A percentile compares a stretch with the other conserved stretches of the same genome.
Conservation (phyloP, 2,888 invertebrate genomes). For the Cynaeus angustus region DNA sequence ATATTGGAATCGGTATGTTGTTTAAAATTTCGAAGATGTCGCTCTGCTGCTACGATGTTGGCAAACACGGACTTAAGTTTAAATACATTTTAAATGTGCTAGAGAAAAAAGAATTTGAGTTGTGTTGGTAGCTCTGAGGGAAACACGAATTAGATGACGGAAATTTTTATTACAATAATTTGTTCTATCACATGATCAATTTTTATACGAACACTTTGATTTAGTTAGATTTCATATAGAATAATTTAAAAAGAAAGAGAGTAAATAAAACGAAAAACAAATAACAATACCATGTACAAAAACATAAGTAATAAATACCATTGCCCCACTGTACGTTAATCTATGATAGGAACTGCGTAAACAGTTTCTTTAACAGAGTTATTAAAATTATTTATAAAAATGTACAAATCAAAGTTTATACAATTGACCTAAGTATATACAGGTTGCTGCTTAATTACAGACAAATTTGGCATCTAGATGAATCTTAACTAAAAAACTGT, state of each 20-base stretch:
- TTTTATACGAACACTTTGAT: slow-evolving; percentile 49
- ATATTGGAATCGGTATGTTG: no score
- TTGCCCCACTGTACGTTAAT: slow-evolving; percentile 34
- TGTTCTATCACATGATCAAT: slow-evolving; percentile 43
- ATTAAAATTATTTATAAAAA: slow-evolving; percentile 46
- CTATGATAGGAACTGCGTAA: slow-evolving; percentile 33
- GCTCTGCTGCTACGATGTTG: no score
- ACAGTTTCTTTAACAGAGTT: slow-evolving; percentile 33
- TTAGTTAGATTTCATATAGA: slow-evolving; percentile 21
- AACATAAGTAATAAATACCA: slow-evolving; percentile 51
- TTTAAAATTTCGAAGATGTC: no score
- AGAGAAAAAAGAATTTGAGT: no score
- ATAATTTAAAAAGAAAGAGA: slow-evolving; percentile 42
- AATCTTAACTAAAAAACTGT: slow-evolving; percentile 14
- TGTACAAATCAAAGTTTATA: slow-evolving; percentile 48
- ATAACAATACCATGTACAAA: slow-evolving; percentile 46
- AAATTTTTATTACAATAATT: slow-evolving; percentile 45
- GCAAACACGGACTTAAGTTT: no score
- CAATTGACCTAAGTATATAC: slow-evolving; percentile 47
- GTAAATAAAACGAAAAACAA: slow-evolving; percentile 35
- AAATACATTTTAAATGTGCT: no score
- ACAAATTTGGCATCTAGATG: slow-evolving; percentile 43
- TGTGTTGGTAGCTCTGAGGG: no score
- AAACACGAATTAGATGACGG: no score
- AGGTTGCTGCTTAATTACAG: slow-evolving; percentile 36